Percentiles rank a stretch among this genome's conserved stretches.
Conservation (phyloP, 2,797 vertebrate species). For the Anableps anableps region DNA sequence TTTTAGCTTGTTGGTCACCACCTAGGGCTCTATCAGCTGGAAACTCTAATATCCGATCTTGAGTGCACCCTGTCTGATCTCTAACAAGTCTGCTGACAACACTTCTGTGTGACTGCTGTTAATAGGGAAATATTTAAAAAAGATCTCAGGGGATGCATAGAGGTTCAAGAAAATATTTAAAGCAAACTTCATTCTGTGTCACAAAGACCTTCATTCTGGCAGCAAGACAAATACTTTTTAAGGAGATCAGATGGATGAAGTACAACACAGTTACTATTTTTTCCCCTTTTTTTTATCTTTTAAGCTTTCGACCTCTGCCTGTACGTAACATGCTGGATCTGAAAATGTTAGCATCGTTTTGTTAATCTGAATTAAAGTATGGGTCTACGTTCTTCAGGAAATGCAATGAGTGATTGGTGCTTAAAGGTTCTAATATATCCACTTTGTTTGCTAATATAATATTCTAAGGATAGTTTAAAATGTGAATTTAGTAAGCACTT, state of each 20-base stretch:
- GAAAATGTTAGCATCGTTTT: neutral
- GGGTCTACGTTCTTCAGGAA: neutral
- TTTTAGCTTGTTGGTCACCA: neutral
- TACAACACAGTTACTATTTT: neutral
- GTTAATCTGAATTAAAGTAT: neutral
- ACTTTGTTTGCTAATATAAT: neutral
- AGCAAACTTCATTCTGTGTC: neutral
- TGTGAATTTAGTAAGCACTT: neutral
- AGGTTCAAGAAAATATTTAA: neutral
- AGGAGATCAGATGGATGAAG: neutral
- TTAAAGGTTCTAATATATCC: neutral
- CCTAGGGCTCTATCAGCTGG: neutral
- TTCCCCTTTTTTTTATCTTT: neutral
- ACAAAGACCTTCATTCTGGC: neutral
- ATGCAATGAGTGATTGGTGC: neutral
- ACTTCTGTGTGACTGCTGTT: neutral
- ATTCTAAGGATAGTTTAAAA: neutral
- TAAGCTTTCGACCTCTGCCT: neutral
- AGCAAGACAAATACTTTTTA: neutral
- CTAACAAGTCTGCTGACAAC: neutral
- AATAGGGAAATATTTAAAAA: neutral
- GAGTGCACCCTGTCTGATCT: neutral
- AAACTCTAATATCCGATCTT: neutral
- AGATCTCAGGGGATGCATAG: neutral
- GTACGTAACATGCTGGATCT: neutral